Evolutionary conservation across 1,140 invertebrate genomes (phyloP).

Genomic region (Uloborus diversus): DNA sequence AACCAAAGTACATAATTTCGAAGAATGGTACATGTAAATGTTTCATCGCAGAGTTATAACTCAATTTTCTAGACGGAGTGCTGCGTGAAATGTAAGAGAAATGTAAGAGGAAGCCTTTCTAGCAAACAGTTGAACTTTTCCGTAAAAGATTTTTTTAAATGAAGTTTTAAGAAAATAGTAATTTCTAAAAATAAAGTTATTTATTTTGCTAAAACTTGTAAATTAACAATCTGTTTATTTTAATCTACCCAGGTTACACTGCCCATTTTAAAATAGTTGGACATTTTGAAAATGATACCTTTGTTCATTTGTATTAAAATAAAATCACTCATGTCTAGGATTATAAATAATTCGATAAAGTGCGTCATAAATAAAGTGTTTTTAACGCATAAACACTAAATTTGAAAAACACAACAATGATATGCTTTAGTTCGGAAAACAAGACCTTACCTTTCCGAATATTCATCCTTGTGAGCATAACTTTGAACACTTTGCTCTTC

Average conservation of each 20-base stretch:
- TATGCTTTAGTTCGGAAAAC: too few species aligned
- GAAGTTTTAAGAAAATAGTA: background rate
- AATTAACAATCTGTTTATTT: too few species aligned
- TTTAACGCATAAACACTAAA: too few species aligned
- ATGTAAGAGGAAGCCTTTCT: too few species aligned
- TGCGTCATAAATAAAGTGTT: background rate
- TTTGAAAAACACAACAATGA: too few species aligned
- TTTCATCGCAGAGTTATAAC: background rate
- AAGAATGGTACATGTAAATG: background rate
- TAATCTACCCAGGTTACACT: too few species aligned
- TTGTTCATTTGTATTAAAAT: too few species aligned
- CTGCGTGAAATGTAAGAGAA: background rate
- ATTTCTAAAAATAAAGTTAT: background rate
- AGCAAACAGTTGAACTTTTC: too few species aligned
- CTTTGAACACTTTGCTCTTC: constrained; percentile 97
- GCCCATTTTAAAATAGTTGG: too few species aligned
- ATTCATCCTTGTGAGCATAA: constrained; percentile 91
- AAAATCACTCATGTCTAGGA: too few species aligned
- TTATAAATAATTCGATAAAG: background rate
- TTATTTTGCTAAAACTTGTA: background rate
- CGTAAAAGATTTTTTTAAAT: background rate
- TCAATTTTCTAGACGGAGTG: background rate
- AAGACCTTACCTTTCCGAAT: constrained; percentile 96
- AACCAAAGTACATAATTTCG: background rate
- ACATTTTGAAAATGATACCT: too few species aligned